These are phyloP conservation scores for Centropus unirufus DNA, from an alignment of 2,113 vertebrate species.

Conservation along the genomic window DNA sequence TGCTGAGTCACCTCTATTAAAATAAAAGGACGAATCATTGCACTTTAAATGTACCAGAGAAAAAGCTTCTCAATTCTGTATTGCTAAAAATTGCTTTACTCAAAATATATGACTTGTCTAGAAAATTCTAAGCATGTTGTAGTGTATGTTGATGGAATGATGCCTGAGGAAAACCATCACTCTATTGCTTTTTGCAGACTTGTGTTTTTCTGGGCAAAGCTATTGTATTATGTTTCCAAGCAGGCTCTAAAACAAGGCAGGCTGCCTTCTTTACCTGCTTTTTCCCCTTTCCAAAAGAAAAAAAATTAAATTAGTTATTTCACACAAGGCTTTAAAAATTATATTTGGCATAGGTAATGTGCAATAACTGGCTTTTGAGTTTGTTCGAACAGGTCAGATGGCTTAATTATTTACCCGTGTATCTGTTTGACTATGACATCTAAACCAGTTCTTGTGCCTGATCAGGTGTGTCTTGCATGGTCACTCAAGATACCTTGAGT, in stretches of 20 bases:
- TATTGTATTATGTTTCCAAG: not conserved
- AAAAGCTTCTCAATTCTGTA: not conserved
- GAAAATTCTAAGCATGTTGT: not conserved
- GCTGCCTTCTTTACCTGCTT: not conserved
- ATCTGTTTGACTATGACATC: conserved; percentile 50
- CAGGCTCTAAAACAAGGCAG: not conserved
- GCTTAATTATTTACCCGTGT: conserved; percentile 66
- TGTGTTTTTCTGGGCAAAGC: not conserved
- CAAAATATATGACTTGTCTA: not conserved
- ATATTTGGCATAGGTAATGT: not conserved
- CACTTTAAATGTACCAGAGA: not conserved
- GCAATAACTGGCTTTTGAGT: not conserved
- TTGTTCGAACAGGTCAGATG: conserved; percentile 44
- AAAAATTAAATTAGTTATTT: not conserved
- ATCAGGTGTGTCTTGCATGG: not conserved
- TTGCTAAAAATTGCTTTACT: not conserved
- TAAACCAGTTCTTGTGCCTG: not conserved
- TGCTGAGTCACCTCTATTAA: conserved; percentile 2
- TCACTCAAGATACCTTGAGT: not conserved
- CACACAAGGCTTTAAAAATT: not conserved
- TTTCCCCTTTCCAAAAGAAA: not conserved
- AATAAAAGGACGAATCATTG: not conserved
- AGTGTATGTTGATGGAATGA: not conserved
- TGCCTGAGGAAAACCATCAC: not conserved
- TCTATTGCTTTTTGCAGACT: not conserved